Conservation (phyloP, 2,888 invertebrate species). For the Cyclophora albipunctata region DNA sequence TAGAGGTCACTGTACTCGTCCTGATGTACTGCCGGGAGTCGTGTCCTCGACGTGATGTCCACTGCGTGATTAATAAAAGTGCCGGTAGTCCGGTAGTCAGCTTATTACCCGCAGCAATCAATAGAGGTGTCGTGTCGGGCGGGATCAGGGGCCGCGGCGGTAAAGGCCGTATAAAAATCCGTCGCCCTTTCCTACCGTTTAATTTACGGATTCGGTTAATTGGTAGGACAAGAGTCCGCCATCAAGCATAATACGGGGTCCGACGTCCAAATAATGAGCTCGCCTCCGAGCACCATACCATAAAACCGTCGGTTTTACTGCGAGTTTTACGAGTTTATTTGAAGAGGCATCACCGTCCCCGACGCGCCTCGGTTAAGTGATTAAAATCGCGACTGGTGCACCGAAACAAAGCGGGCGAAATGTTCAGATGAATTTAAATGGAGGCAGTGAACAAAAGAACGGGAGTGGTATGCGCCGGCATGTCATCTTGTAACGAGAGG, state of each 20-base stretch:
- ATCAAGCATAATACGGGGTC: constrained; percentile 34
- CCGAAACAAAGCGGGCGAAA: constrained; percentile 52
- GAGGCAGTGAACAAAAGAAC: constrained; percentile 45
- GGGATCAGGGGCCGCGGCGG: background rate
- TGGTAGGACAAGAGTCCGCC: constrained; percentile 36
- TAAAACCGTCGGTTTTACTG: constrained; percentile 38
- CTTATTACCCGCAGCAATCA: no score
- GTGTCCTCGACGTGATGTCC: no score
- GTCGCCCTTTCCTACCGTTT: constrained; percentile 26
- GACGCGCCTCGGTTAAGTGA: constrained; percentile 60
- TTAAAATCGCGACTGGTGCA: constrained; percentile 58
- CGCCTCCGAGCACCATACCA: constrained; percentile 29
- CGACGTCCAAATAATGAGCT: constrained; percentile 41
- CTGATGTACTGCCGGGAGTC: no score
- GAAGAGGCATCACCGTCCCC: constrained; percentile 28
- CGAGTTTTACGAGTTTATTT: constrained; percentile 44
- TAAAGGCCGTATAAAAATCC: constrained; percentile 5
- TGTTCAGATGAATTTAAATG: constrained; percentile 67
- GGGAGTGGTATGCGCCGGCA: constrained; percentile 28
- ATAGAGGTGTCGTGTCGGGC: background rate
- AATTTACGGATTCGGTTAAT: constrained; percentile 40
- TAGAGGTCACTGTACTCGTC: background rate
- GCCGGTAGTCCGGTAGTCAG: no score
- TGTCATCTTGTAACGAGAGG: constrained; percentile 42
- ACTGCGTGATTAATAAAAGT: background rate